phyloP scores from a whole-genome alignment of 2,888 invertebrate species.

The Tinea semifulvella region DNA sequence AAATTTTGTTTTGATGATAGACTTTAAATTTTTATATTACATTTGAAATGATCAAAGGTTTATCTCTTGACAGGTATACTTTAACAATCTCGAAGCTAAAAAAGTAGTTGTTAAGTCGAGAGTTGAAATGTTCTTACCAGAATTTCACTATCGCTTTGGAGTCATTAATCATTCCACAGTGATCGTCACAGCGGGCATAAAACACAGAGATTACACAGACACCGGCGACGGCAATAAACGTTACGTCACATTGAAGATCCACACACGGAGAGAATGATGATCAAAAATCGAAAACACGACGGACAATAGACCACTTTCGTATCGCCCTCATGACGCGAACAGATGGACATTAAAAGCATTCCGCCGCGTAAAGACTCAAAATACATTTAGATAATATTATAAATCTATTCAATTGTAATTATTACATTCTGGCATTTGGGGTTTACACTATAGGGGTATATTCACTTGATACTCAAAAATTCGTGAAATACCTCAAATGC shows the following conservation, averaged over 20 bases:
- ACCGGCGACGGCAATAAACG: conserved; percentile 28
- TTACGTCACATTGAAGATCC: conserved; percentile 40
- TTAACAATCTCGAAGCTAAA: too few species aligned
- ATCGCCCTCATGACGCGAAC: conserved; percentile 26
- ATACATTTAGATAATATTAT: conserved; percentile 22
- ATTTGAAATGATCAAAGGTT: too few species aligned
- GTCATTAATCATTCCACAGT: conserved; percentile 50
- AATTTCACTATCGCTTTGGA: conserved; percentile 33
- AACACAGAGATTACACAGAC: conserved; percentile 43
- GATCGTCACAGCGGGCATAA: conserved; percentile 41
- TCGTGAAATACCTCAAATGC: too few species aligned
- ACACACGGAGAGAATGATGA: conserved; percentile 32
- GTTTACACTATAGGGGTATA: too few species aligned
- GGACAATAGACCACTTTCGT: conserved; percentile 42
- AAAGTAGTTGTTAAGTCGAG: too few species aligned
- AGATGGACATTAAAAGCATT: conserved; percentile 35
- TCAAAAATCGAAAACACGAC: conserved; percentile 36
- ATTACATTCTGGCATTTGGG: too few species aligned
- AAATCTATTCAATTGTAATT: conserved; percentile 50
- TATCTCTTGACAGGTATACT: too few species aligned
- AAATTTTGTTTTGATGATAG: too few species aligned
- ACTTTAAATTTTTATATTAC: too few species aligned
- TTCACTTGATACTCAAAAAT: too few species aligned
- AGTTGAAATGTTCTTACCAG: neutral
- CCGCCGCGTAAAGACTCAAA: conserved; percentile 25